A percentile compares a stretch with the other conserved stretches of the same genome.
phyloP scores from a whole-genome alignment of 1,140 invertebrate species.

The Mamestra configurata region DNA sequence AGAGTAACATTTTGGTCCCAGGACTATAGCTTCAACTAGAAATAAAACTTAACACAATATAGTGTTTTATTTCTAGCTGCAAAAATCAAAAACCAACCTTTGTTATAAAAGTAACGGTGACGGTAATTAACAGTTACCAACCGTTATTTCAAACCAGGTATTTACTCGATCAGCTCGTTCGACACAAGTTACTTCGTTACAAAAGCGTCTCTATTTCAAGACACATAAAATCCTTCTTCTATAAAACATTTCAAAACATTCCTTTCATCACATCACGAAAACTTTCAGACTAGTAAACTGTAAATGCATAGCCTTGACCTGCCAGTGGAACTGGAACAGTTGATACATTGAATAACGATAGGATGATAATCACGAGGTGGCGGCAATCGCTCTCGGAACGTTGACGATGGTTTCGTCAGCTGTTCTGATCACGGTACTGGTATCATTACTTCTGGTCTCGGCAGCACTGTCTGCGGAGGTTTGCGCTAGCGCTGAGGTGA shows the following conservation, averaged over 20 bases:
- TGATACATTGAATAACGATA: conserved; percentile 28
- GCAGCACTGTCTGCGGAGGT: conserved; percentile 9
- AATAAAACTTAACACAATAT: conserved; percentile 20
- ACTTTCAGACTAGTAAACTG: conserved; percentile 36
- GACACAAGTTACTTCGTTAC: not conserved
- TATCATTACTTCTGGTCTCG: conserved; percentile 16
- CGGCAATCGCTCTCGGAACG: not conserved
- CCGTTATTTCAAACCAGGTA: conserved; percentile 1
- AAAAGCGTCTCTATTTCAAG: conserved; percentile 1
- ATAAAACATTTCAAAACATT: conserved; percentile 14
- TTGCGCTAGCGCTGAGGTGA: conserved; percentile 72
- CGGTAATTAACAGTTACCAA: not conserved
- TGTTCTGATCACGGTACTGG: conserved; percentile 16
- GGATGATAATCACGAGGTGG: conserved; percentile 36
- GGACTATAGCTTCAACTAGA: conserved; percentile 3
- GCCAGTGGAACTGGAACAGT: conserved; percentile 51
- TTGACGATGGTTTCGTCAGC: not conserved
- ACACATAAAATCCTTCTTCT: not conserved
- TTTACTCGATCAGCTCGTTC: not conserved
- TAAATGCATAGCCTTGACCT: conserved; percentile 48
- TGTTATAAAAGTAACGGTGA: conserved; percentile 8
- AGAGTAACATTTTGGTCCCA: conserved; percentile 27
- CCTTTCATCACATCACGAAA: conserved; percentile 37
- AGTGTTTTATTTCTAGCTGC: conserved; percentile 12
- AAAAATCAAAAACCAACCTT: conserved; percentile 8